phyloP scores from a whole-genome alignment of 2,113 vertebrate genomes.

The Microtus oregoni region DNA sequence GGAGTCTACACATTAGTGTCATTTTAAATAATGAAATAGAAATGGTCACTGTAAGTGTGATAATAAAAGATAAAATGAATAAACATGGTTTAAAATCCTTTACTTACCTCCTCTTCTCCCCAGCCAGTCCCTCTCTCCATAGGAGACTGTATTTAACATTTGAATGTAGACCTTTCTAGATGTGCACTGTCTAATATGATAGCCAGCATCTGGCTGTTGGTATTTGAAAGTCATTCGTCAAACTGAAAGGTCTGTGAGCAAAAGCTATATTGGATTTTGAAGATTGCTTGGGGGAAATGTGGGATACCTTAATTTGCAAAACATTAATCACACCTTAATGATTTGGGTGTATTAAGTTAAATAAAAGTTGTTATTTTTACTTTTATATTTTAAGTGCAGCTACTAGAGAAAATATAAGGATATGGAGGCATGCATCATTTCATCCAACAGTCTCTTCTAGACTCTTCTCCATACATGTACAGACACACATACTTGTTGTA shows the following conservation, averaged over 20 bases:
- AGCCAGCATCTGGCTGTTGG: conserved; percentile 20
- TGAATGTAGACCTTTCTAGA: not conserved
- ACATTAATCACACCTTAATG: conserved; percentile 32
- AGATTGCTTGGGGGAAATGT: conserved; percentile 6
- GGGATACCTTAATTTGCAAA: conserved; percentile 12
- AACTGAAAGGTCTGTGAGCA: not conserved
- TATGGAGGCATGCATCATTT: conserved; percentile 43
- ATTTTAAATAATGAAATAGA: conserved; percentile 24
- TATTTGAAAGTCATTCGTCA: conserved; percentile 15
- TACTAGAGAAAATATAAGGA: conserved; percentile 52
- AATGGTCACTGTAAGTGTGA: not conserved
- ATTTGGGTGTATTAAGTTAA: conserved; percentile 50
- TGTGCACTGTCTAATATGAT: not conserved
- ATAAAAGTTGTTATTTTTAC: conserved; percentile 44
- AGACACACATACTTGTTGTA: conserved; percentile 28
- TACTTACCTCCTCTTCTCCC: conserved; percentile 30
- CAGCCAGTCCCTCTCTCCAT: not conserved
- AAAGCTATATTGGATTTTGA: conserved; percentile 47
- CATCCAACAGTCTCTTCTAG: conserved; percentile 21
- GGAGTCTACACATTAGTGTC: not conserved
- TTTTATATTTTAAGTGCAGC: conserved; percentile 60
- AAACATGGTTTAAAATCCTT: conserved; percentile 16
- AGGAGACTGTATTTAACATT: conserved; percentile 14
- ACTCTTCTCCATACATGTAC: not conserved
- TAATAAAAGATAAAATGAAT: conserved; percentile 44